Percentiles rank a stretch among this genome's conserved stretches.
These are phyloP conservation scores for Ctenomys sociabilis DNA, from an alignment of 2,113 vertebrate species.

Conservation along the genomic window DNA sequence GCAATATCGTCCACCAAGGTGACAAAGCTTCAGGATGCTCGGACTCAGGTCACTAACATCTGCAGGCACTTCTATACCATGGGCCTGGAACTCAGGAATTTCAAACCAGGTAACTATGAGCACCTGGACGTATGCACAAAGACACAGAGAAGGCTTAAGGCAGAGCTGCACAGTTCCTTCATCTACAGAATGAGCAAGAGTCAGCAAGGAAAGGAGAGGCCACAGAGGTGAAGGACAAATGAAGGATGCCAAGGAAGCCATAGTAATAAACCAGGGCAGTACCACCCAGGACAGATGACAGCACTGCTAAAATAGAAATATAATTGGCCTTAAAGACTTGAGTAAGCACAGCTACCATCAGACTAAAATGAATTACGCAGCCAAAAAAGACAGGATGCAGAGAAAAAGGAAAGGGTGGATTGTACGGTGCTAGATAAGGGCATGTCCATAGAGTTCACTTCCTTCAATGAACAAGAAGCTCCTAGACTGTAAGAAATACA, in stretches of 20 bases:
- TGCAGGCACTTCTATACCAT: background rate
- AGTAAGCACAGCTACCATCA: background rate
- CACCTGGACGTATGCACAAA: background rate
- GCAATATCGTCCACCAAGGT: background rate
- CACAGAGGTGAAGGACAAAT: background rate
- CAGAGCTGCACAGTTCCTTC: background rate
- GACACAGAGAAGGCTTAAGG: background rate
- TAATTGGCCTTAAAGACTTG: background rate
- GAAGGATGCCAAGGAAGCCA: background rate
- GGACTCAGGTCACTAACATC: background rate
- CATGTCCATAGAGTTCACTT: rapidly evolving
- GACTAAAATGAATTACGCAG: background rate
- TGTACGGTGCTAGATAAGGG: background rate
- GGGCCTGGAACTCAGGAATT: background rate
- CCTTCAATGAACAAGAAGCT: background rate
- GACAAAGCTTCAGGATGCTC: background rate
- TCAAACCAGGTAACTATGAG: background rate
- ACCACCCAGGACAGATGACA: background rate
- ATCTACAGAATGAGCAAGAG: background rate
- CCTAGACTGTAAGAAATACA: background rate
- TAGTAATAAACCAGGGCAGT: background rate
- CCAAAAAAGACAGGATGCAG: background rate
- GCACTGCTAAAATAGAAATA: background rate
- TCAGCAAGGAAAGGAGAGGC: background rate
- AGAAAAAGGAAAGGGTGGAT: background rate